Conservation (phyloP, 2,797 vertebrate species). For the Sebastes goodei region DNA sequence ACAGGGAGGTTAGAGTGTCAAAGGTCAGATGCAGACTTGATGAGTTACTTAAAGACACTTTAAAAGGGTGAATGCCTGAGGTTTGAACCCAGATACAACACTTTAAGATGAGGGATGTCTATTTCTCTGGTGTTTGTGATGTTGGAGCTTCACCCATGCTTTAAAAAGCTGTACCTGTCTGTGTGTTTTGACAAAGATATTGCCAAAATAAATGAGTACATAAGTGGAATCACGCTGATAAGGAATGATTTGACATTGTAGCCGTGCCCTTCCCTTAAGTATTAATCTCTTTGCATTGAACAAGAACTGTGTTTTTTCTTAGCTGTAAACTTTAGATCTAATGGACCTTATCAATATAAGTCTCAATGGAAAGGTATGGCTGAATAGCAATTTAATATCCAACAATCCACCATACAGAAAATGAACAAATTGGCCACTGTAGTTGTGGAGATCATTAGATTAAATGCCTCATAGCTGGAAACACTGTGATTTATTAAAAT, state of each 20-base stretch:
- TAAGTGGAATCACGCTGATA: background rate
- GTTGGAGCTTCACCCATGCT: background rate
- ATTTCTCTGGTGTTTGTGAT: background rate
- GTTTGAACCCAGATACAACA: background rate
- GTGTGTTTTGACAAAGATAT: background rate
- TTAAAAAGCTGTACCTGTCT: background rate
- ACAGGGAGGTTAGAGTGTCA: background rate
- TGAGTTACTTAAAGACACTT: background rate
- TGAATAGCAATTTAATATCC: constrained; percentile 16
- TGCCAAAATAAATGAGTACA: background rate
- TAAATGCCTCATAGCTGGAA: constrained; percentile 26
- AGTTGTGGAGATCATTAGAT: constrained; percentile 22
- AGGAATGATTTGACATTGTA: background rate
- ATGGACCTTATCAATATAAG: constrained; percentile 26
- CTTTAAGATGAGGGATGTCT: background rate
- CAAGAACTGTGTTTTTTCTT: background rate
- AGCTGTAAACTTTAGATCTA: constrained; percentile 4
- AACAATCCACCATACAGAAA: constrained; percentile 36
- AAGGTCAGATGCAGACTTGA: background rate
- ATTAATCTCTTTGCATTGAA: background rate
- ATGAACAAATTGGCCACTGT: constrained; percentile 12
- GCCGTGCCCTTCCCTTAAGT: background rate
- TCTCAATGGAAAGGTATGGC: constrained; percentile 2
- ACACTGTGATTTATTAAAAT: constrained; percentile 22
- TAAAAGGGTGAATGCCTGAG: background rate